A percentile compares a stretch with the other conserved stretches of the same genome.
Evolutionary conservation across 2,113 vertebrate genomes (phyloP).

Genomic region (Epinephelus moara): DNA sequence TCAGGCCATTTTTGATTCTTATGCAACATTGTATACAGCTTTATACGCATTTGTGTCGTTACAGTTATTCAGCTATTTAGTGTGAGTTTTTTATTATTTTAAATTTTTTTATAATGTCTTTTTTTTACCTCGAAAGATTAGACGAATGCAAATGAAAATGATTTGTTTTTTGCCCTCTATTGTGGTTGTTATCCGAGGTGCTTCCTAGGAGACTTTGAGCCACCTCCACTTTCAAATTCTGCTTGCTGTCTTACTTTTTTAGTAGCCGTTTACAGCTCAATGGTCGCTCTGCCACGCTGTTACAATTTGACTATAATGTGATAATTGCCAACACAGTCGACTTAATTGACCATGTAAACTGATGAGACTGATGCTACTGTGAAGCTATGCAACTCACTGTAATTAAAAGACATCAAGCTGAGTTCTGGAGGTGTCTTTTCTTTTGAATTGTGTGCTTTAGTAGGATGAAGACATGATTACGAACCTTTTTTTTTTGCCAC

Average conservation of each 20-base stretch:
- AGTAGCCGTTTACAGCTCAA: slow-evolving; percentile 16
- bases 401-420: slow-evolving; percentile 67
- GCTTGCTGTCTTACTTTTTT: slow-evolving; percentile 39
- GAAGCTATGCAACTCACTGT: slow-evolving; percentile 60
- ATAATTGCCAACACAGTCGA: background rate
- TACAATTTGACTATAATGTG: slow-evolving; percentile 39
- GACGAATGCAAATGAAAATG: slow-evolving; percentile 10
- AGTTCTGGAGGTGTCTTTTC: background rate
- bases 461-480: too few species aligned
- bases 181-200: slow-evolving; percentile 3
- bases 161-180: background rate
- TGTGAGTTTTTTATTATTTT: slow-evolving; percentile 15
- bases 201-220: slow-evolving; percentile 43
- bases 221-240: slow-evolving; percentile 25
- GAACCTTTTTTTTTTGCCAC: background rate
- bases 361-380: slow-evolving; percentile 52
- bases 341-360: slow-evolving; percentile 1
- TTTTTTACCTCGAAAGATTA: background rate
- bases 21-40: slow-evolving; percentile 23
- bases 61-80: slow-evolving; percentile 12
- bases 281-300: slow-evolving; percentile 37
- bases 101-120: background rate
- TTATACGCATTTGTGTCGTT: background rate
- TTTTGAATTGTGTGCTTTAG: background rate
- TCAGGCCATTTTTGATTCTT: slow-evolving; percentile 9